A percentile compares a stretch with the other conserved stretches of the same genome.
Conservation (phyloP, 2,888 invertebrate genomes). For the Pemphredon lugubris region DNA sequence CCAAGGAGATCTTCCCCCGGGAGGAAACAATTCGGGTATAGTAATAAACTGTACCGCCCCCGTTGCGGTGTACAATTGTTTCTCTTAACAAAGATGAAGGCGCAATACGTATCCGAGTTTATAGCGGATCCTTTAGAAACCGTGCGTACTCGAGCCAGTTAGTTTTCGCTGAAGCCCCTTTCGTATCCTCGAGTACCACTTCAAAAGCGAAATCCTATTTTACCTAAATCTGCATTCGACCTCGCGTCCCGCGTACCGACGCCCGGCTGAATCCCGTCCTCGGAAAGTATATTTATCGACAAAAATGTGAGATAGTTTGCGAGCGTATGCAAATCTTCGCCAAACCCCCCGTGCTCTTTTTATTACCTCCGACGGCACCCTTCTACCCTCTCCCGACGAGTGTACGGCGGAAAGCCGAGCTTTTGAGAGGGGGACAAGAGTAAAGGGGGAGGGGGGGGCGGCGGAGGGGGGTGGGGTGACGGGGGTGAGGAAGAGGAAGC, state of each 20-base stretch:
- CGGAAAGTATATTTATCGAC: conserved; percentile 70
- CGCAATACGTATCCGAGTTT: too few species aligned
- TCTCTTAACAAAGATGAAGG: too few species aligned
- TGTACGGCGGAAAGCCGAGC: conserved; percentile 5
- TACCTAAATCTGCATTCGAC: conserved; percentile 75
- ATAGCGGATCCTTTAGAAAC: too few species aligned
- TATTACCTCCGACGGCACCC: conserved; percentile 17
- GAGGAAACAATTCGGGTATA: too few species aligned
- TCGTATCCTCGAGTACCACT: conserved; percentile 2
- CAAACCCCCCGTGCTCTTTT: conserved; percentile 33
- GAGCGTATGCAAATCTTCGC: conserved; percentile 71
- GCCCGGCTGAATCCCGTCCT: conserved; percentile 61
- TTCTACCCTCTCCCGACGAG: not conserved
- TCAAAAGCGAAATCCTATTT: conserved; percentile 65
- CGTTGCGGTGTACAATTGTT: too few species aligned
- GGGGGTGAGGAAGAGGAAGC: not conserved
- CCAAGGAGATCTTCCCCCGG: too few species aligned
- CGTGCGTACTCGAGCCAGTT: too few species aligned
- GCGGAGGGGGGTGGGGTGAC: not conserved
- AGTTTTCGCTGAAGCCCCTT: too few species aligned
- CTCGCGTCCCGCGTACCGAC: conserved; percentile 50
- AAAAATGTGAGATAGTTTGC: conserved; percentile 65
- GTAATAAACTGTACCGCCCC: too few species aligned
- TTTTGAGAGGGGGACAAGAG: not conserved
- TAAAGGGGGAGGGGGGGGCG: not conserved